phyloP scores from a whole-genome alignment of 2,888 invertebrate genomes.

The Cataglyphis livida region DNA sequence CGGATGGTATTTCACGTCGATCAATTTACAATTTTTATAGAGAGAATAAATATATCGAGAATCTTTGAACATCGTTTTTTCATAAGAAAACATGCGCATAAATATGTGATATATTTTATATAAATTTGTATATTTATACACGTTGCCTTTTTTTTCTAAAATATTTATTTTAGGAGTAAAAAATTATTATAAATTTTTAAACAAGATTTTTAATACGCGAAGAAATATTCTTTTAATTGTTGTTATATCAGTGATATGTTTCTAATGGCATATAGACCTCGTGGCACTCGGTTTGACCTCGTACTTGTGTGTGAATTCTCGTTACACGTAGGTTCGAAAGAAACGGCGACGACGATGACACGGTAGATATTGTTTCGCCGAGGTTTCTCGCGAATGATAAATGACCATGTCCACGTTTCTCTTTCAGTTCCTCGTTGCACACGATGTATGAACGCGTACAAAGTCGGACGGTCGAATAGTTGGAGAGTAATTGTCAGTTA shows the following conservation, averaged over 20 bases:
- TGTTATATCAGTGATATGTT: slow-evolving; percentile 1
- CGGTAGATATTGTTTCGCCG: slow-evolving; percentile 45
- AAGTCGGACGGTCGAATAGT: slow-evolving; percentile 42
- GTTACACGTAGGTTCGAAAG: slow-evolving; percentile 32
- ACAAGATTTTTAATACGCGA: background rate
- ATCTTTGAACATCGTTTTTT: background rate
- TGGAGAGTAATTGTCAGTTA: slow-evolving; percentile 54
- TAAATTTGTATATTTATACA: background rate
- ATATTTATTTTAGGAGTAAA: no score
- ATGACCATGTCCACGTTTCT: slow-evolving; percentile 36
- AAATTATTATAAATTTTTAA: background rate
- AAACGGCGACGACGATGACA: slow-evolving; percentile 25
- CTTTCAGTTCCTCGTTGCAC: slow-evolving; percentile 26
- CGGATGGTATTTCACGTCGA: background rate
- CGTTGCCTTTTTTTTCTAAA: no score
- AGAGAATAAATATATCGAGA: background rate
- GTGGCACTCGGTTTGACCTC: background rate
- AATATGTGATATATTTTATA: background rate
- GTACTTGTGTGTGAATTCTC: slow-evolving; percentile 1
- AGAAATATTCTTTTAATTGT: slow-evolving; percentile 1
- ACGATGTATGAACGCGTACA: slow-evolving; percentile 25
- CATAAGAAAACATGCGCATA: background rate
- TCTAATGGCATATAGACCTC: slow-evolving; percentile 15
- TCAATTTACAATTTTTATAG: background rate
- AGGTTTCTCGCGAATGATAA: slow-evolving; percentile 44